Base-by-base conservation (phyloP, 2,113 vertebrate genomes). In the Rhinoptilus africanus region DNA sequence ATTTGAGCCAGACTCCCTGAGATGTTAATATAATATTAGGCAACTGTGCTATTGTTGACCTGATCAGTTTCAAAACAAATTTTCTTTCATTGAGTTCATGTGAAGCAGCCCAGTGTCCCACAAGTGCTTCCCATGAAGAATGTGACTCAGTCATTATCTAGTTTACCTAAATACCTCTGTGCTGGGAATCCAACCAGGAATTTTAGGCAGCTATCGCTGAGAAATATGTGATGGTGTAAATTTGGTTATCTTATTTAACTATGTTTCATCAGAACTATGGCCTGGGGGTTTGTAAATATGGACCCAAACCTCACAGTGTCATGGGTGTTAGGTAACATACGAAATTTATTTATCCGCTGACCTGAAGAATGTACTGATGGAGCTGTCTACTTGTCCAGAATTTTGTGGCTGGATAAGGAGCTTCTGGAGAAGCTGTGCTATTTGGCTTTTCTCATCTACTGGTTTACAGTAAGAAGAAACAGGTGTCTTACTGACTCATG, bases 1-100 rank as follows among this genome's bases (percentile, higher is more conserved):
- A 15, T 94, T 97, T 95, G 63, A 79, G 26, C 51, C 53, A 84
- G 77, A 39, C 43, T 92, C 69, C 83, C 71, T 76, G 74, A 88
- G 69, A 92, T 68, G 54, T 79, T 94, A 93, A 89, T 91, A 47
- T 92, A 86, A 57, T 92, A 79, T 95, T 94, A 92, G 63, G 77
- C 53, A 96, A 92, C 63, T 50, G 57, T 88, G 67, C 32, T 82
- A 62, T 91, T 93, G 81, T 92, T 88, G 81, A 77, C 71, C 54
- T 57, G 50, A 87, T 89, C 45, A 77, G 57, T 87, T 82, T 91
- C 76, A 88, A 95, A 96, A 63, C 45, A 78, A 73, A 9, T 93
- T 92, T 95, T 89, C 45, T 91, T 16, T 88, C 53, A 59, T 2
- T 66, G 57, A 80, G 48, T 91, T 95, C 62, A 68, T 30, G 59